Evolutionary conservation across 35 echinoderm and acorn worm species (phyloP).

Genomic region (Lytechinus variegatus): DNA sequence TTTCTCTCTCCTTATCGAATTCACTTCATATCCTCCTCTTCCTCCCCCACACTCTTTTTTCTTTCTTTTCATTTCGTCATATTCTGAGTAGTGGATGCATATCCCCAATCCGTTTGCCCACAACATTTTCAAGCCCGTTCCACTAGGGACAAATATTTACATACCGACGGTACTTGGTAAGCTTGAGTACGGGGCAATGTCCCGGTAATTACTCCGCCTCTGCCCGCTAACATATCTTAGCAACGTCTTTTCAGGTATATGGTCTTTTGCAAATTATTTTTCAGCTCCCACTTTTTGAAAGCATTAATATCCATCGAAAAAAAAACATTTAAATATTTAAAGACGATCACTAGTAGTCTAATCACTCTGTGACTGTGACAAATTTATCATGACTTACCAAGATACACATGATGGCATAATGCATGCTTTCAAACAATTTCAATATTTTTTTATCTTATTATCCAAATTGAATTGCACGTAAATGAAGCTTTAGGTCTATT

Average conservation of each 20-base stretch:
- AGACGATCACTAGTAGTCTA: neutral
- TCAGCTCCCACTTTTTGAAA: neutral
- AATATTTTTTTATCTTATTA: too few relatives aligned
- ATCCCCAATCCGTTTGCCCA: conserved; percentile 19
- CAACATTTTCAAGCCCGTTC: conserved; percentile 3
- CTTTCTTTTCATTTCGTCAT: neutral
- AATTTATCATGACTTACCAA: too few relatives aligned
- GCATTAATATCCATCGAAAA: neutral
- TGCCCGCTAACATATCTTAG: neutral
- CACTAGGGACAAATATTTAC: conserved; percentile 44
- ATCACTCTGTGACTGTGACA: neutral
- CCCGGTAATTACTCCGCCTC: conserved; percentile 45
- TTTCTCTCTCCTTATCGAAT: neutral
- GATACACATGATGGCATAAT: too few relatives aligned
- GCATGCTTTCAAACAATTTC: too few relatives aligned
- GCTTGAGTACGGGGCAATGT: conserved; percentile 28
- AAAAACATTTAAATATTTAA: neutral
- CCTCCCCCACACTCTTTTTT: neutral
- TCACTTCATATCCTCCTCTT: neutral
- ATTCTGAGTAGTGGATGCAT: conserved; percentile 5
- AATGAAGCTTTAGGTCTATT: too few relatives aligned
- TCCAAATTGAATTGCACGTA: too few relatives aligned
- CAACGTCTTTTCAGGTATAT: neutral
- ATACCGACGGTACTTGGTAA: conserved; percentile 29
- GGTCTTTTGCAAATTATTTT: neutral